Conservation (phyloP, 2,797 vertebrate genomes). For the Cichlasoma orientale region DNA sequence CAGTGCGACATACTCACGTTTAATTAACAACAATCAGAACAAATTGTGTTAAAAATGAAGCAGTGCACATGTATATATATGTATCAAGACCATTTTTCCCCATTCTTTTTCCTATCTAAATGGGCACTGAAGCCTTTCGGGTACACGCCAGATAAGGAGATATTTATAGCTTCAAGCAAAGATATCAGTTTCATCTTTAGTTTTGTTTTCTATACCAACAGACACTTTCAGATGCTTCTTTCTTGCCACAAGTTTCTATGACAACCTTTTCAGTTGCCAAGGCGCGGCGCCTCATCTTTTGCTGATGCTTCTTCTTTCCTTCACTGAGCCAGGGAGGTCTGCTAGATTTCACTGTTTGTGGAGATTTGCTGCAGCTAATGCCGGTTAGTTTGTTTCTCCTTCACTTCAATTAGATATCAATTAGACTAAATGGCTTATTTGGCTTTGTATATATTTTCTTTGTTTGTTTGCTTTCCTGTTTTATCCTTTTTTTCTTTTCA, state of each 20-base stretch:
- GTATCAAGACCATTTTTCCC: neutral
- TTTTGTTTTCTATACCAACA: conserved; percentile 45
- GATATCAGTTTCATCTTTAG: conserved; percentile 37
- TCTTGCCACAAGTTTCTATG: conserved; percentile 43
- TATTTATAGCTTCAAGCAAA: conserved; percentile 9
- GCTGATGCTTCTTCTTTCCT: conserved; percentile 17
- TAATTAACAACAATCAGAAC: conserved; percentile 8
- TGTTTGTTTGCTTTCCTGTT: neutral
- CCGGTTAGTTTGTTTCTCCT: neutral
- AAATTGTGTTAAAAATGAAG: neutral
- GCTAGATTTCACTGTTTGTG: neutral
- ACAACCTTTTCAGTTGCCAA: conserved; percentile 38
- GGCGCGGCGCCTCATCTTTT: conserved; percentile 24
- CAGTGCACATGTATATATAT: neutral
- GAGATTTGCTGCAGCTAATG: neutral
- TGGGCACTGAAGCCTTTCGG: neutral
- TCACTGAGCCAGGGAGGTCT: neutral
- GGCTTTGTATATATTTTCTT: neutral
- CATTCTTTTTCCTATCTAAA: neutral
- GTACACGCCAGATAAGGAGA: neutral
- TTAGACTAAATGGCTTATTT: neutral
- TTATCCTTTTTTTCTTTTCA: neutral
- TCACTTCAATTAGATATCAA: neutral
- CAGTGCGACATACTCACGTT: neutral
- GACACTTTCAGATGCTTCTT: conserved; percentile 24